These are phyloP conservation scores for Pyrrhura leucotis DNA, from an alignment of 2,797 vertebrate genomes.

Conservation along the genomic window DNA sequence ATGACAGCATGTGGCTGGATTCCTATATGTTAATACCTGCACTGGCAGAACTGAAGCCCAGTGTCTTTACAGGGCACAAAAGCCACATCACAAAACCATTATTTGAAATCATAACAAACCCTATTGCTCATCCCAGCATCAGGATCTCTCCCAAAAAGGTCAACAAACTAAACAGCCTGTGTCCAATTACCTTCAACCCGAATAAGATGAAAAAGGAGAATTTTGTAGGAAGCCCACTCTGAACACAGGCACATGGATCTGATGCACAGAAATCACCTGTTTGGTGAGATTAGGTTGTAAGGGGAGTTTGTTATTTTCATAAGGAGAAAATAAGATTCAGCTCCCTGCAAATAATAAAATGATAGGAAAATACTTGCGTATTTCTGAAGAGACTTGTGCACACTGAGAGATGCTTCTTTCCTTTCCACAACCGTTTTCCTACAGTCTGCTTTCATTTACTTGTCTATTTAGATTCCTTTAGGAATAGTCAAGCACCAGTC, in stretches of 20 bases:
- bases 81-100: not conserved
- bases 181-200: not conserved
- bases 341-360: not conserved
- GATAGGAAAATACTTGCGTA: not conserved
- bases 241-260: not conserved
- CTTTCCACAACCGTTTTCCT: not conserved
- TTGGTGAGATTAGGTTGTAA: not conserved
- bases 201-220: not conserved
- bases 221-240: not conserved
- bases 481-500: not conserved
- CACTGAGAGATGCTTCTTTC: not conserved
- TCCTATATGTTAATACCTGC: not conserved
- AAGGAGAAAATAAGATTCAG: not conserved
- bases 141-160: not conserved
- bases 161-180: not conserved
- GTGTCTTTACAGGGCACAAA: not conserved
- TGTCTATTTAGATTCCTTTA: not conserved
- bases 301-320: not conserved
- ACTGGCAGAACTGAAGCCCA: not conserved
- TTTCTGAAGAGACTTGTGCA: not conserved
- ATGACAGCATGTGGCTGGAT: not conserved
- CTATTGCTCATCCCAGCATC: not conserved
- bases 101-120: not conserved
- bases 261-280: not conserved
- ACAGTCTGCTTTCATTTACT: not conserved